phyloP scores from a whole-genome alignment of 2,797 vertebrate genomes.

The Orientallactaga sibirica region DNA sequence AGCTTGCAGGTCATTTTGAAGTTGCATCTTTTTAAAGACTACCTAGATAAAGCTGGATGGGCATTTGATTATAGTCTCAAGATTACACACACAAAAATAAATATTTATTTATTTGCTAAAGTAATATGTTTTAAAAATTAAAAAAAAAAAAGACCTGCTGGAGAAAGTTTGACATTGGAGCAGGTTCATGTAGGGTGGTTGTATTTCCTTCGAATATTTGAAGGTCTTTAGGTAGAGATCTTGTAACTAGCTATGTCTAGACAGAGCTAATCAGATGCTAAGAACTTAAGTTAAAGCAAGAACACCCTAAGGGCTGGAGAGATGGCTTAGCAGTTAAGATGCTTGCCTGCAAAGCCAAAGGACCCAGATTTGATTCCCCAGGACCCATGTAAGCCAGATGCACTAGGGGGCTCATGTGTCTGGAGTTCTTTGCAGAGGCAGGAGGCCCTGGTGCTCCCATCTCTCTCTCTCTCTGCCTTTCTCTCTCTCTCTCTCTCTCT shows the following conservation, averaged over 20 bases:
- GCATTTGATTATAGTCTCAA: too few species aligned
- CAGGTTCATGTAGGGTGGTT: background rate
- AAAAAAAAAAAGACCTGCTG: background rate
- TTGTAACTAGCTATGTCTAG: background rate
- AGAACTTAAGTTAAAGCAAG: conserved; percentile 3
- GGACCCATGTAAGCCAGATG: too few species aligned
- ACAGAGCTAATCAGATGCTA: conserved; percentile 5
- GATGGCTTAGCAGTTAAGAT: too few species aligned
- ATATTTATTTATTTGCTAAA: background rate
- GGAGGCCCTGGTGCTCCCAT: too few species aligned
- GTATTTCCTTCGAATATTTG: background rate
- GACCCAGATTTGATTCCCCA: too few species aligned
- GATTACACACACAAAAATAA: too few species aligned
- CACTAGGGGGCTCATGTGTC: too few species aligned
- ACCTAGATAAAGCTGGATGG: too few species aligned
- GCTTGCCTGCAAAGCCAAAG: too few species aligned
- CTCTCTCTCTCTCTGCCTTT: too few species aligned
- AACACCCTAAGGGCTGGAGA: background rate
- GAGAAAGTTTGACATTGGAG: background rate
- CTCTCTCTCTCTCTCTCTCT: too few species aligned
- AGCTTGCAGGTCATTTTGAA: conserved; percentile 44
- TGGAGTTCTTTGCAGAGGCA: too few species aligned
- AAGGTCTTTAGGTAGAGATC: background rate
- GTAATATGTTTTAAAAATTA: background rate
- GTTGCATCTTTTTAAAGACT: background rate